phyloP scores from a whole-genome alignment of 2,113 vertebrate genomes.

The Octodon degus region DNA sequence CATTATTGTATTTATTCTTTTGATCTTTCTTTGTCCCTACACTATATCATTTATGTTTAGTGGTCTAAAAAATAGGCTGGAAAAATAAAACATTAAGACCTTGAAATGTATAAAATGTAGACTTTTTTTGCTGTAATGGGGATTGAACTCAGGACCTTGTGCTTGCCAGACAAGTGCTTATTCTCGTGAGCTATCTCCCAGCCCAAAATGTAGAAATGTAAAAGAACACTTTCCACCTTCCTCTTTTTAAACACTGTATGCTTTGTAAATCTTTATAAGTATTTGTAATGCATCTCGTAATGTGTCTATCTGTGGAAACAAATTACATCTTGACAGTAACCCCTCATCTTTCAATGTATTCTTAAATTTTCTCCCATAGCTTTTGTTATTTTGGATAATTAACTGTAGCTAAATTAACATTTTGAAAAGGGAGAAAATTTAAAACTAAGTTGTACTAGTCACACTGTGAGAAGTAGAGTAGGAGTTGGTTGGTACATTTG shows the following conservation, averaged over 20 bases:
- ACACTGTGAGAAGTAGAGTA: neutral
- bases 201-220: neutral
- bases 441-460: neutral
- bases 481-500: neutral
- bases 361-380: neutral
- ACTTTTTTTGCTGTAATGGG: too few relatives aligned
- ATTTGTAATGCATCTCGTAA: neutral
- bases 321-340: neutral
- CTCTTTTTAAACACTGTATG: neutral
- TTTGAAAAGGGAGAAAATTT: conserved; percentile 33
- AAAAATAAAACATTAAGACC: conserved; percentile 39
- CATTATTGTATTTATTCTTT: conserved; percentile 55
- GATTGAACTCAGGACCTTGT: too few relatives aligned
- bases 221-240: neutral
- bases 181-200: too few relatives aligned
- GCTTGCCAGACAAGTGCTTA: too few relatives aligned
- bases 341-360: neutral
- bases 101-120: neutral
- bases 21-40: conserved; percentile 53
- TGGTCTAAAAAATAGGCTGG: neutral
- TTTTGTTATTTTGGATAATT: conserved; percentile 38
- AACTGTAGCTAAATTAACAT: neutral
- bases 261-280: neutral
- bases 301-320: neutral
- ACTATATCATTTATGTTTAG: conserved; percentile 20